Percentiles rank a stretch among this genome's conserved stretches.
Evolutionary conservation across 1,140 invertebrate genomes (phyloP).

Genomic region (Drosophila yakuba): DNA sequence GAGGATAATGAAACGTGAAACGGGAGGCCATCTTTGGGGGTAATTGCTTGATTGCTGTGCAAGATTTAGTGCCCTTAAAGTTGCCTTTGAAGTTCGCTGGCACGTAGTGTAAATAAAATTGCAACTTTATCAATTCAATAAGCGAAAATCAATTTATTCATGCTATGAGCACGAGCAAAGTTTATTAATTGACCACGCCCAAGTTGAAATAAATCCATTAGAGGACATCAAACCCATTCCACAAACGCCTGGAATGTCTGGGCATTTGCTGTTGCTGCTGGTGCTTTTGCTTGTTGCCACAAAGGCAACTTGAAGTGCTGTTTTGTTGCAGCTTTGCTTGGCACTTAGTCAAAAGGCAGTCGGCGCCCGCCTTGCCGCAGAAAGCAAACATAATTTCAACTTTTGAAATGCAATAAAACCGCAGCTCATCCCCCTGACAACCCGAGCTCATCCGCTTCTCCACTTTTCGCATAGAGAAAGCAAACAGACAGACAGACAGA

Average conservation of each 20-base stretch:
- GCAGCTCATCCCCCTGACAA: constrained; percentile 38
- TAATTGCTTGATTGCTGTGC: not conserved
- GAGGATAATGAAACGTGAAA: constrained; percentile 47
- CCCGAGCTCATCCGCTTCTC: not conserved
- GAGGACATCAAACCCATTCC: constrained; percentile 12
- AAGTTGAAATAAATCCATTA: constrained; percentile 36
- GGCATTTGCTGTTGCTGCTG: constrained; percentile 11
- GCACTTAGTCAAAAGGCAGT: constrained; percentile 63
- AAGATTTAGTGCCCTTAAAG: not conserved
- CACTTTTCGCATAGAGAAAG: constrained; percentile 12
- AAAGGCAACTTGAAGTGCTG: constrained; percentile 39
- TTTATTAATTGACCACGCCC: constrained; percentile 57
- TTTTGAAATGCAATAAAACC: constrained; percentile 66
- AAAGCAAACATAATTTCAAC: constrained; percentile 76
- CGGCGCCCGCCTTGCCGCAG: constrained; percentile 53
- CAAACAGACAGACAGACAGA: constrained; percentile 24
- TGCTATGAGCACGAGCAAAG: constrained; percentile 13
- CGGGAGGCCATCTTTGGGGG: constrained; percentile 12
- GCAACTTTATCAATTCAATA: constrained; percentile 32
- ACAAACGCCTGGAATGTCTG: constrained; percentile 17
- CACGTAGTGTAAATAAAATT: not conserved
- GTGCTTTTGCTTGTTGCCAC: constrained; percentile 25
- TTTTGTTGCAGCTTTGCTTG: constrained; percentile 45
- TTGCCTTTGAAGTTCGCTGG: not conserved
- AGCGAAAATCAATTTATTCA: constrained; percentile 38